These are phyloP conservation scores for Eumerus sabulonum DNA, from an alignment of 2,888 invertebrate genomes.

Conservation along the genomic window DNA sequence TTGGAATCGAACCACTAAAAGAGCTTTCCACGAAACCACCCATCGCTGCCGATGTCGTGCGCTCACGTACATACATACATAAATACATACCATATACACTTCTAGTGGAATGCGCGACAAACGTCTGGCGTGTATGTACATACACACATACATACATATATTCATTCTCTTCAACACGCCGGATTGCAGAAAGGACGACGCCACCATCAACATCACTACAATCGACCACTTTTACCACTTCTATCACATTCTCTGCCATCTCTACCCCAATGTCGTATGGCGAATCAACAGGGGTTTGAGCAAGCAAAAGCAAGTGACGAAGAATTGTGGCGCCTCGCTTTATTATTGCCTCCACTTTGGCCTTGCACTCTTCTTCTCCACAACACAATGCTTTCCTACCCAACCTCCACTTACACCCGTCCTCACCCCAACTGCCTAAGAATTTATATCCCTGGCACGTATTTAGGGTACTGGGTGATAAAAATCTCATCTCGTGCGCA, in stretches of 20 bases:
- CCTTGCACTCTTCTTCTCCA: conserved; percentile 28
- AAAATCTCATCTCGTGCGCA: conserved; percentile 54
- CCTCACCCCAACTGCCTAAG: conserved; percentile 32
- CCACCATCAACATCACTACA: conserved; percentile 28
- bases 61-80: conserved; percentile 9
- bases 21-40: conserved; percentile 6
- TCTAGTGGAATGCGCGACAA: conserved; percentile 39
- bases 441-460: conserved; percentile 64
- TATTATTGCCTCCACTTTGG: conserved; percentile 60
- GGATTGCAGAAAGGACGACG: conserved; percentile 52
- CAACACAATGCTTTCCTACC: conserved; percentile 14
- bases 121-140: conserved; percentile 15
- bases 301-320: conserved; percentile 55
- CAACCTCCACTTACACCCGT: conserved; percentile 3
- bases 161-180: not conserved
- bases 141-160: not conserved
- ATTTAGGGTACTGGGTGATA: conserved; percentile 69
- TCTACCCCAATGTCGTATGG: not conserved
- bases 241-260: too few species aligned
- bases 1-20: not conserved
- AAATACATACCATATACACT: too few species aligned
- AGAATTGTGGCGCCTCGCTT: conserved; percentile 66
- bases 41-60: too few species aligned
- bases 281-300: conserved; percentile 67
- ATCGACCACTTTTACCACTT: not conserved